These are phyloP conservation scores for Melanotaenia boesemani DNA, from an alignment of 2,797 vertebrate species.

Conservation along the genomic window DNA sequence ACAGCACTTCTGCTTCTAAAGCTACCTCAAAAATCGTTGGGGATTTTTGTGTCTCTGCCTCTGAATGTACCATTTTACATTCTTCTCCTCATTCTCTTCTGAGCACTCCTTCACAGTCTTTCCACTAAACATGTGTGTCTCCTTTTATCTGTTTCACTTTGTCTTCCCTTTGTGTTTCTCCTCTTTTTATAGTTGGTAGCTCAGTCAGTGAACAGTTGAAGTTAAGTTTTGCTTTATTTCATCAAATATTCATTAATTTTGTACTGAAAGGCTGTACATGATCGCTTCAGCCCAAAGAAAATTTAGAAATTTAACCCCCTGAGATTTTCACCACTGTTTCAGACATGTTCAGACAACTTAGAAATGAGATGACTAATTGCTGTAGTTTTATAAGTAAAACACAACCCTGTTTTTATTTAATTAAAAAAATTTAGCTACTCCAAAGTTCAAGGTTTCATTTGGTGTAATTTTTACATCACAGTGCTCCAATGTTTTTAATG, in stretches of 20 bases:
- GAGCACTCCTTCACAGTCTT: constrained; percentile 22
- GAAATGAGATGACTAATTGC: not conserved
- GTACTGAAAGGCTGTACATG: not conserved
- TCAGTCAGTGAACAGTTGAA: not conserved
- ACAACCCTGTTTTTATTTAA: not conserved
- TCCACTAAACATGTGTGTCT: constrained; percentile 46
- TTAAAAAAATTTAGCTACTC: not conserved
- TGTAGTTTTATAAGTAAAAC: not conserved
- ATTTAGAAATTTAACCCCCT: not conserved
- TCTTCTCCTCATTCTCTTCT: constrained; percentile 24
- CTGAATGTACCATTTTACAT: constrained; percentile 67
- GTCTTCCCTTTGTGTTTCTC: constrained; percentile 34
- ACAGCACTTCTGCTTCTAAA: constrained; percentile 61
- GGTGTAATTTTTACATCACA: not conserved
- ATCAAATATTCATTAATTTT: not conserved
- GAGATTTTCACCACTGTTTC: not conserved
- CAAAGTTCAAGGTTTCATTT: not conserved
- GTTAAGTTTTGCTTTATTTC: not conserved
- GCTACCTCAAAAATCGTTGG: constrained; percentile 68
- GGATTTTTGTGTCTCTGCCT: constrained; percentile 64
- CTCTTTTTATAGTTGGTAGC: constrained; percentile 21
- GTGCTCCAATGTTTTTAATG: not conserved
- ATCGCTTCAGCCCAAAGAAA: not conserved
- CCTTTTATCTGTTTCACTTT: constrained; percentile 46
- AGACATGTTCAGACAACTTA: not conserved